Conservation (phyloP, 1,140 invertebrate species). For the Hetaerina americana region DNA sequence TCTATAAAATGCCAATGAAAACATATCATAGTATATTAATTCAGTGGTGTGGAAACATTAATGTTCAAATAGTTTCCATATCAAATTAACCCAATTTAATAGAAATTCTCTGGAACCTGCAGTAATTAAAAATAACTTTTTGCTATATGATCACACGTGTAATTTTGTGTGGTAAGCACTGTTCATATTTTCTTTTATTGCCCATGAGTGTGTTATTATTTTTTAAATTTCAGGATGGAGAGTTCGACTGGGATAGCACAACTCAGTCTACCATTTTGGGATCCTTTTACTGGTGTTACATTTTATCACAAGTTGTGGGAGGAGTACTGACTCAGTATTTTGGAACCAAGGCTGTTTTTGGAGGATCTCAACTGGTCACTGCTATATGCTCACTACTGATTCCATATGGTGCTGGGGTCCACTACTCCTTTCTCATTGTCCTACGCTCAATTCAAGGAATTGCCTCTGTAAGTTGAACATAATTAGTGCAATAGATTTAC, state of each 20-base stretch:
- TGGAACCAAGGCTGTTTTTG: constrained; percentile 66
- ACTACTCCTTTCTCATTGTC: constrained; percentile 44
- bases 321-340: constrained; percentile 61
- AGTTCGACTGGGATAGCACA: constrained; percentile 44
- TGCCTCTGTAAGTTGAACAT: constrained; percentile 45
- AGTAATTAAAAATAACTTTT: too few relatives aligned
- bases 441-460: constrained; percentile 49
- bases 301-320: constrained; percentile 49
- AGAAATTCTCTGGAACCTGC: too few relatives aligned
- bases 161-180: too few relatives aligned
- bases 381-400: constrained; percentile 54
- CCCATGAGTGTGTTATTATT: too few relatives aligned
- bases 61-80: too few relatives aligned
- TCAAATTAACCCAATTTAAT: too few relatives aligned
- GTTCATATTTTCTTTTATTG: too few relatives aligned
- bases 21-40: too few relatives aligned
- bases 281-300: constrained; percentile 61
- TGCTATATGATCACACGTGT: too few relatives aligned
- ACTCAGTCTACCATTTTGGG: constrained; percentile 47
- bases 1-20: too few relatives aligned
- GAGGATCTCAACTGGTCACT: constrained; percentile 51
- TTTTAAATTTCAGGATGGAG: constrained; percentile 26
- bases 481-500: too few relatives aligned
- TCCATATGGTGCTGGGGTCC: constrained; percentile 43
- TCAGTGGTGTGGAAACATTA: too few relatives aligned